phyloP scores from a whole-genome alignment of 2,888 invertebrate genomes.

The Branchipolynoe longqiensis region DNA sequence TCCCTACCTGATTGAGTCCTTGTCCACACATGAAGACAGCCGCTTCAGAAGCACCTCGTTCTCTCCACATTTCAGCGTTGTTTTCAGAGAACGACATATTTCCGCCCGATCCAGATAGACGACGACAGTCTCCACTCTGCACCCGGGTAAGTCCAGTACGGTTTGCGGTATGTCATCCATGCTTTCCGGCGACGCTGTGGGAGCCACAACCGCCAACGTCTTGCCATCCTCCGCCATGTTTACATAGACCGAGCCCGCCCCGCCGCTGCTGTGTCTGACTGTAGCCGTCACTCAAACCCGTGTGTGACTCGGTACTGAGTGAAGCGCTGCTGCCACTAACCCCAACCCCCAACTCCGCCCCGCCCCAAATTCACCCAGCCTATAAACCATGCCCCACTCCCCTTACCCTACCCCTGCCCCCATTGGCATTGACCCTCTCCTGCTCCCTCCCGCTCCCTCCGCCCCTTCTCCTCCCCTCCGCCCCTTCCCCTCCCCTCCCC shows the following conservation, averaged over 20 bases:
- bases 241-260: neutral
- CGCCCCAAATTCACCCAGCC: no score
- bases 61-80: constrained; percentile 66
- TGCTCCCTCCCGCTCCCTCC: neutral
- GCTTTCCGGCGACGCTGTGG: constrained; percentile 38
- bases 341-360: no score
- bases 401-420: neutral
- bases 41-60: constrained; percentile 72
- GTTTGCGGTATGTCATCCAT: constrained; percentile 2
- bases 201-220: neutral
- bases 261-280: neutral
- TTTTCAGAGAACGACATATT: constrained; percentile 70
- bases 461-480: neutral
- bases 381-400: neutral
- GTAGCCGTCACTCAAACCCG: no score
- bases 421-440: neutral
- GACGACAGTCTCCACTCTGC: constrained; percentile 69
- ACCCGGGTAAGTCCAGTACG: constrained; percentile 48
- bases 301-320: no score
- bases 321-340: no score
- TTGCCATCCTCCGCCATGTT: constrained; percentile 37
- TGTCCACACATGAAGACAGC: constrained; percentile 70
- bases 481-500: neutral
- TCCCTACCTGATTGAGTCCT: constrained; percentile 73
- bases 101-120: constrained; percentile 75